Conservation (phyloP, 2,113 vertebrate genomes). For the Fregetta grallaria region DNA sequence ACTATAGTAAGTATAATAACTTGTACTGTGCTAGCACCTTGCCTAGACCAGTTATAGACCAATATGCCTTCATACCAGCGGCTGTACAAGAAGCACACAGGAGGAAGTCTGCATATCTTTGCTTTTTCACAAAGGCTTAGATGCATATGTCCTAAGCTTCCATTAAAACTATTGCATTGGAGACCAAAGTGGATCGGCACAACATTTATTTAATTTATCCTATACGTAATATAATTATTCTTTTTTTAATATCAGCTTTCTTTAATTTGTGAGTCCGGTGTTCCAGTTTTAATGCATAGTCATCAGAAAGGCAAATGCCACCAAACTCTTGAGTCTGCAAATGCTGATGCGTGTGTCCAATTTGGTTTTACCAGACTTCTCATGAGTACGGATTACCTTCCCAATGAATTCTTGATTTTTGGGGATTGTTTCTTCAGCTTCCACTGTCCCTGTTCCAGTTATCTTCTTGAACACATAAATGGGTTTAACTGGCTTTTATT, state of each 20-base stretch:
- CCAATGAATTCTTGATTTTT: background rate
- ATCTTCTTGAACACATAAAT: background rate
- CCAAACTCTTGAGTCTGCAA: background rate
- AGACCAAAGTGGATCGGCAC: background rate
- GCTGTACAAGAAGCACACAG: background rate
- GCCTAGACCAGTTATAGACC: background rate
- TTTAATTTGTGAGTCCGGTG: background rate
- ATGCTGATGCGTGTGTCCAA: background rate
- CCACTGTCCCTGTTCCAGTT: background rate
- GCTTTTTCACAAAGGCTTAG: background rate
- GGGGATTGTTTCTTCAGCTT: background rate
- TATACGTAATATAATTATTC: background rate
- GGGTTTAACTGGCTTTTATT: background rate
- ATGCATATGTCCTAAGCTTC: background rate
- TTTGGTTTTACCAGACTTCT: background rate
- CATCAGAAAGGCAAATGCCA: background rate
- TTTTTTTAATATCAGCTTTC: background rate
- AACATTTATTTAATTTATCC: background rate
- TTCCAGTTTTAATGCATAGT: background rate
- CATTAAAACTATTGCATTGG: rapidly evolving
- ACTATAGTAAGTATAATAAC: background rate
- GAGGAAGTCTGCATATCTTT: background rate
- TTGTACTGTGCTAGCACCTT: background rate
- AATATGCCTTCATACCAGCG: background rate
- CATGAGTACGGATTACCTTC: background rate